Evolutionary conservation across 2,113 vertebrate species (phyloP), one percentile per base, ranked within the genome.

Genomic region (Cyprinodon variegatus): DNA sequence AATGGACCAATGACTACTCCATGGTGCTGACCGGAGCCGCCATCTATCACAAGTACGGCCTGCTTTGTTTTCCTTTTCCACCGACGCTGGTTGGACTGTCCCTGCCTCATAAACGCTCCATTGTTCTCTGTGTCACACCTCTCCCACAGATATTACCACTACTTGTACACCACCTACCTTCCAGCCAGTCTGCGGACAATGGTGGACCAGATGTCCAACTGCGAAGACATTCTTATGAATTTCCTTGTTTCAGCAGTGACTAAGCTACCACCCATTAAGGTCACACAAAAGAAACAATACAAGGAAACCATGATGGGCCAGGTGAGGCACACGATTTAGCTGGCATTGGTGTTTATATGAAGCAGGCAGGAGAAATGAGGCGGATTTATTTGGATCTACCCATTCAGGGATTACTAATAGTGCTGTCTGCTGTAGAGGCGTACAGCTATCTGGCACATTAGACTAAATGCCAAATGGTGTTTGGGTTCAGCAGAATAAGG

Each of bases 261-360:
- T 79, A 99, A 98, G 93, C 94, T 99, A 92, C 98, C 98, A 82
- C 98, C 98, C 83, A 97, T 99, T 93, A 99, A 99, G 94, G 97
- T 99, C 91, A 99, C 98, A 17, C 98, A 99, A 93, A 99, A 99
- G 91, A 99, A 99, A 89, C 98, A 99, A 89, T 99, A 99, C 90
- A 99, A 99, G 85, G 98, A 99, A 93, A 97, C 97, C 64, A 99
- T 99, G 97, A 99, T 99, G 98, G 96, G 96, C 90, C 98, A 99
- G 98, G 98, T 99, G 82, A 86, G 84, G 37, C 37, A 1, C 37
- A 48, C 68, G 37, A 39, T 68, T 62, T 9, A 11, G 1, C 4
- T 0, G 46, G 5, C 17, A 53, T 7, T n/a, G 50, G 17, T 53
- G 17, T 53, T 53, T 53, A 9, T 53, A 20, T 53, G 2, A 8